Conservation (phyloP, 2,888 invertebrate species). For the Catocala fraxini region DNA sequence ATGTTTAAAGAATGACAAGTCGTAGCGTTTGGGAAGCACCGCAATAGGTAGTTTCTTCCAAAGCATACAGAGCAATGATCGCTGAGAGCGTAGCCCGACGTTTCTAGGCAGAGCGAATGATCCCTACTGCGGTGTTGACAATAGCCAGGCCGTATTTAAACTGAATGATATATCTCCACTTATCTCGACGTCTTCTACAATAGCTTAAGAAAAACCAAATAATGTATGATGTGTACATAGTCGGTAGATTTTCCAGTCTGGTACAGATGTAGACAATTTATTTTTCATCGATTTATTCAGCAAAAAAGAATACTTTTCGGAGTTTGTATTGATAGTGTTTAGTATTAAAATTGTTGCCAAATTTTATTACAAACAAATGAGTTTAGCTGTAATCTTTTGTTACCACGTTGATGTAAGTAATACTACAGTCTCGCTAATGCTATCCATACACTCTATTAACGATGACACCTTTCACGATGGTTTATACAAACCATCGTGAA, state of each 20-base stretch:
- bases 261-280: constrained; percentile 42
- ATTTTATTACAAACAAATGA: constrained; percentile 49
- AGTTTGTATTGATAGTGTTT: constrained; percentile 55
- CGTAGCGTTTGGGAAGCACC: no score
- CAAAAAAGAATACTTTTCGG: constrained; percentile 57
- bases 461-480: no score
- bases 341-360: constrained; percentile 66
- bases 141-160: neutral
- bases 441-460: no score
- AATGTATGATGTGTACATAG: constrained; percentile 46
- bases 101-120: no score
- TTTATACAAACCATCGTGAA: no score
- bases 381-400: constrained; percentile 17
- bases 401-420: no score
- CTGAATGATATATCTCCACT: constrained; percentile 18
- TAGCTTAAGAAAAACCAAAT: constrained; percentile 33
- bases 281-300: constrained; percentile 52
- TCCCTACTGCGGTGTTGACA: no score
- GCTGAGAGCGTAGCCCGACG: no score
- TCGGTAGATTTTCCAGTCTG: constrained; percentile 52
- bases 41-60: no score
- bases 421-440: no score
- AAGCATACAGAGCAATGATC: no score
- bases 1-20: no score
- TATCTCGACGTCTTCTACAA: constrained; percentile 27